phyloP scores from a whole-genome alignment of 2,888 invertebrate genomes.

The Ormyrus rosae region DNA sequence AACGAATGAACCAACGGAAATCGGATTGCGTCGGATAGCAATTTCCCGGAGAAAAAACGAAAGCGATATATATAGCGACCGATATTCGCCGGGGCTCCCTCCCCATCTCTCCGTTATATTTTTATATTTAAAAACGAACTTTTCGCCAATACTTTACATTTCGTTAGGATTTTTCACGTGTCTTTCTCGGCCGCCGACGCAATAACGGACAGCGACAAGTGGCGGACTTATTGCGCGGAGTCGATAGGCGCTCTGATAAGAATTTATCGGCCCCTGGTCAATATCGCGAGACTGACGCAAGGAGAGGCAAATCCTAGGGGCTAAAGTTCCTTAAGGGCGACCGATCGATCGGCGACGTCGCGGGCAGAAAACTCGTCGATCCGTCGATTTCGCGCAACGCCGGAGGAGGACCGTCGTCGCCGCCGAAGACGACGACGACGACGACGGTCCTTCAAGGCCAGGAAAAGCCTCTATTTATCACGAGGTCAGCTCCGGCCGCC shows the following conservation, averaged over 20 bases:
- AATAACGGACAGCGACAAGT: not conserved
- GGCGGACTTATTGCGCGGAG: constrained; percentile 16
- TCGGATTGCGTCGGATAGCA: constrained; percentile 49
- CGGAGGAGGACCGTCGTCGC: not conserved
- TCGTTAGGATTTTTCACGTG: not conserved
- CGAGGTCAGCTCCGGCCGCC: constrained; percentile 11
- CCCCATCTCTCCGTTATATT: constrained; percentile 5
- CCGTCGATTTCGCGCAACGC: not conserved
- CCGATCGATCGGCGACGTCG: no score
- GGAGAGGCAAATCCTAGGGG: constrained; percentile 39
- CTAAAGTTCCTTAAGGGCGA: constrained; percentile 25
- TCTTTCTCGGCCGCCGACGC: not conserved
- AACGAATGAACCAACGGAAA: constrained; percentile 51
- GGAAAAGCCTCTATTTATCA: constrained; percentile 45
- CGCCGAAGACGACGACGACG: not conserved
- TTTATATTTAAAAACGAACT: constrained; percentile 9
- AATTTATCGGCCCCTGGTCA: constrained; percentile 43
- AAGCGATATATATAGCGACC: not conserved
- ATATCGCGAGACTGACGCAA: constrained; percentile 35
- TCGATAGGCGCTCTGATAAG: constrained; percentile 31
- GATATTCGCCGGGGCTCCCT: constrained; percentile 2
- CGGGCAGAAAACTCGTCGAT: not conserved
- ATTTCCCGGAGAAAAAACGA: constrained; percentile 28
- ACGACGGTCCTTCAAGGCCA: constrained; percentile 46
- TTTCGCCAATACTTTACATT: no score